Evolutionary conservation across 2,113 vertebrate genomes (phyloP).

Genomic region (Ctenodactylus gundi): DNA sequence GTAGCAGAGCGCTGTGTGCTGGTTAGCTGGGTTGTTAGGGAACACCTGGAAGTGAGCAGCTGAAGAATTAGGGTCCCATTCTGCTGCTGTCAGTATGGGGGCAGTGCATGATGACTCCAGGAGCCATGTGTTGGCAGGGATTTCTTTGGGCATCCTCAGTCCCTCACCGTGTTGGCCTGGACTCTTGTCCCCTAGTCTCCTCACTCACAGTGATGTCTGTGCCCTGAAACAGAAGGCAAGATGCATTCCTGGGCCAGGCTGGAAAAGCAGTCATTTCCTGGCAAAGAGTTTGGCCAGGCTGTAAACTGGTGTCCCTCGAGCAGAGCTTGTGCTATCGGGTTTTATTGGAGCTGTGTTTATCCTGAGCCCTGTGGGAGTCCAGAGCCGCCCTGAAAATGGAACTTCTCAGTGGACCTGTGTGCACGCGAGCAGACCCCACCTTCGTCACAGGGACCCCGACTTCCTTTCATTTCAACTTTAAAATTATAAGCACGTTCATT

Average conservation of each 20-base stretch:
- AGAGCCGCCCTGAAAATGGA: conserved; percentile 53
- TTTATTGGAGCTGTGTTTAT: conserved; percentile 83
- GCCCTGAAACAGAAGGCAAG: conserved; percentile 82
- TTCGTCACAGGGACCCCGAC: conserved; percentile 31
- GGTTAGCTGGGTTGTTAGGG: background rate
- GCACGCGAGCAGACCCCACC: background rate
- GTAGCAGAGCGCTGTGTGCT: conserved; percentile 25
- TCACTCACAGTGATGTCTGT: conserved; percentile 71
- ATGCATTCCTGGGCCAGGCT: conserved; percentile 77
- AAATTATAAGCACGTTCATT: conserved; percentile 45
- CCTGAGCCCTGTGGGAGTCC: conserved; percentile 74
- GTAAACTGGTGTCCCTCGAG: conserved; percentile 79
- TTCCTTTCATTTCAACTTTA: conserved; percentile 39
- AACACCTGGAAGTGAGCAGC: background rate
- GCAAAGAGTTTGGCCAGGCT: conserved; percentile 76
- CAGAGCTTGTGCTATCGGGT: conserved; percentile 78
- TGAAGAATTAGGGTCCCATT: background rate
- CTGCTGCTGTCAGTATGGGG: background rate
- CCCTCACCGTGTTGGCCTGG: conserved; percentile 29
- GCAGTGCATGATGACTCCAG: background rate
- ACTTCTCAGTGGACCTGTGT: conserved; percentile 69
- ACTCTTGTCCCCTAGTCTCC: conserved; percentile 70
- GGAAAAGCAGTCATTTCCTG: conserved; percentile 83
- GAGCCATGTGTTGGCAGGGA: background rate
- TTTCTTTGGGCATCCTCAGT: background rate